A percentile compares a stretch with the other conserved stretches of the same genome.
phyloP scores from a whole-genome alignment of 2,888 invertebrate genomes.

The Torymus tubicola region DNA sequence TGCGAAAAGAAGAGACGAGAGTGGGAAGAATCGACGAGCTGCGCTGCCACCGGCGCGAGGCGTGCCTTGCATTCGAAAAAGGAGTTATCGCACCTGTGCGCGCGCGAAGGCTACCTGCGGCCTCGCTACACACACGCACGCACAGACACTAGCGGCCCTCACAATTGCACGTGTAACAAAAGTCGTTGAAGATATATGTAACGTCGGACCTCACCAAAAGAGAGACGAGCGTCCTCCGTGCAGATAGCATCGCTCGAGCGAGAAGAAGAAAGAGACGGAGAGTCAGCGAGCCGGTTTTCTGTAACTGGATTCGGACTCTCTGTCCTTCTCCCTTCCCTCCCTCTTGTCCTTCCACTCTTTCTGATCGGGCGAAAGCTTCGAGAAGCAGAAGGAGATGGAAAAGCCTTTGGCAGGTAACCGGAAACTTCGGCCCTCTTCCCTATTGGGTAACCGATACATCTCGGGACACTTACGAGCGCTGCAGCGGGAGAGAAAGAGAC shows the following conservation, averaged over 20 bases:
- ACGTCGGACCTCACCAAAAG: constrained; percentile 40
- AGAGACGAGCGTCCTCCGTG: constrained; percentile 45
- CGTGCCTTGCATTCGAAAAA: constrained; percentile 54
- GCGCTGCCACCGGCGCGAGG: background rate
- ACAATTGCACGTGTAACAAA: constrained; percentile 50
- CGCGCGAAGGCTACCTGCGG: constrained; percentile 40
- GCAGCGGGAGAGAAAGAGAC: background rate
- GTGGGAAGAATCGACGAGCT: too few species aligned
- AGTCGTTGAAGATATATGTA: constrained; percentile 53
- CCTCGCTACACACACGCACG: background rate
- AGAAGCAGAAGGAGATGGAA: background rate
- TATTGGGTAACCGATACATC: constrained; percentile 53
- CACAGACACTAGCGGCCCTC: constrained; percentile 20
- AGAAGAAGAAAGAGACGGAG: constrained; percentile 4
- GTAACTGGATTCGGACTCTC: constrained; percentile 51
- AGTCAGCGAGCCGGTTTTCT: constrained; percentile 52
- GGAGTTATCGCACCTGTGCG: constrained; percentile 57
- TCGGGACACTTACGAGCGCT: constrained; percentile 25
- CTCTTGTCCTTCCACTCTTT: background rate
- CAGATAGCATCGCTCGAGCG: constrained; percentile 43
- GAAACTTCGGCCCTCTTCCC: constrained; percentile 44
- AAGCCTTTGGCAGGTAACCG: constrained; percentile 34
- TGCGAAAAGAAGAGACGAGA: background rate
- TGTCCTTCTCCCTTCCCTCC: background rate
- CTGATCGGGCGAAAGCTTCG: background rate